These are phyloP conservation scores for Bugulina stolonifera DNA, from an alignment of 2,888 invertebrate genomes.

Conservation along the genomic window DNA sequence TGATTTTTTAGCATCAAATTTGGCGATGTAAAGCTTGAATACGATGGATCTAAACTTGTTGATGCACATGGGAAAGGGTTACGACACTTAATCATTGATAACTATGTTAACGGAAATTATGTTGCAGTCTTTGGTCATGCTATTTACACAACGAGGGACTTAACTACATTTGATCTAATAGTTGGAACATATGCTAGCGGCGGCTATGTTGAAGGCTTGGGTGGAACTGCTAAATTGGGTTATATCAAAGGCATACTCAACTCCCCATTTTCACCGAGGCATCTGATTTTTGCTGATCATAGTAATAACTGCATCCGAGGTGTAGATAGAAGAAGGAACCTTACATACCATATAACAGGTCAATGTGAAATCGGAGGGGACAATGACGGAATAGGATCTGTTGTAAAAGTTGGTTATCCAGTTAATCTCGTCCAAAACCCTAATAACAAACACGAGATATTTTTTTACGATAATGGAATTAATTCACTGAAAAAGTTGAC, in stretches of 20 bases:
- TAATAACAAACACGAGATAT: neutral
- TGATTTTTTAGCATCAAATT: neutral
- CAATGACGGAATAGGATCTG: neutral
- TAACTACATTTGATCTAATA: neutral
- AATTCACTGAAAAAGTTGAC: neutral
- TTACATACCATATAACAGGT: neutral
- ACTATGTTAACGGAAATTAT: neutral
- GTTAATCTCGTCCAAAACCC: neutral
- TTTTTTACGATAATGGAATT: neutral
- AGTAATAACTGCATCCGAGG: neutral
- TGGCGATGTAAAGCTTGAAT: neutral
- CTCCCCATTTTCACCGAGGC: neutral
- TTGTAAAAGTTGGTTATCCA: neutral
- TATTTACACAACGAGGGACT: neutral
- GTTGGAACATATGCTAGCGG: too few species aligned
- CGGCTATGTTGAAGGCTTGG: neutral
- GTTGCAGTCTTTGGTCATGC: neutral
- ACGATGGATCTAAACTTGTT: neutral
- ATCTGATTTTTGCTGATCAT: neutral
- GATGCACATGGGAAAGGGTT: neutral
- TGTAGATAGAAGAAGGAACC: neutral
- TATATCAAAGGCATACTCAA: neutral
- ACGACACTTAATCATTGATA: neutral
- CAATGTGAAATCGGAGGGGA: neutral
- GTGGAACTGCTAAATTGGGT: neutral